phyloP scores from a whole-genome alignment of 2,888 invertebrate genomes.

The Zootermopsis nevadensis region DNA sequence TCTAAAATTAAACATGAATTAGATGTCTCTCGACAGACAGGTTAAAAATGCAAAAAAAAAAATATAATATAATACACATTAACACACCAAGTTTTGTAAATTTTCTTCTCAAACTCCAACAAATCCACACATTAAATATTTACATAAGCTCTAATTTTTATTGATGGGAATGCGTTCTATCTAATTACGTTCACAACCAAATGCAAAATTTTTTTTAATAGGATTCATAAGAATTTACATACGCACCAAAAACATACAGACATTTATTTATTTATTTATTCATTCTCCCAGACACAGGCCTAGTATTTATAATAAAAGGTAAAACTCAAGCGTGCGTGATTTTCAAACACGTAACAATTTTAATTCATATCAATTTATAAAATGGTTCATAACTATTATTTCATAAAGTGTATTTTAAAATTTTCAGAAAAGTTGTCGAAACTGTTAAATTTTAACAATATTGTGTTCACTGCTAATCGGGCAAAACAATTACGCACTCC shows the following conservation, averaged over 20 bases:
- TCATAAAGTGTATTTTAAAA: slow-evolving; percentile 2
- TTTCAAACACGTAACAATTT: background rate
- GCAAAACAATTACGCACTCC: background rate
- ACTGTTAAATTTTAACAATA: background rate
- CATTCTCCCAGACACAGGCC: background rate
- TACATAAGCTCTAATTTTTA: background rate
- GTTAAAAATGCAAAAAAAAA: background rate
- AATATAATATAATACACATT: background rate
- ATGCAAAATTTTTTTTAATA: slow-evolving; percentile 3
- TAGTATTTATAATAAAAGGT: background rate
- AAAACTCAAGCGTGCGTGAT: background rate
- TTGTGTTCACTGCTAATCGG: background rate
- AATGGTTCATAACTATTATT: background rate
- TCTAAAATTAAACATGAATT: slow-evolving; percentile 2
- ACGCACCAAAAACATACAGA: background rate
- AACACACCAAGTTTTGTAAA: background rate
- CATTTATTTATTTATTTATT: background rate
- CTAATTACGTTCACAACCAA: slow-evolving; percentile 39
- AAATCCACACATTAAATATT: slow-evolving; percentile 16
- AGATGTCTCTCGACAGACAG: background rate
- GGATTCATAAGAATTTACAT: slow-evolving; percentile 1
- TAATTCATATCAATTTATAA: background rate
- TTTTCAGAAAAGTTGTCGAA: background rate
- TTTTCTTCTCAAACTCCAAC: background rate
- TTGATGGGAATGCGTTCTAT: slow-evolving; percentile 39